Evolutionary conservation across 2,888 invertebrate genomes (phyloP).

Genomic region (Philereme transversata): DNA sequence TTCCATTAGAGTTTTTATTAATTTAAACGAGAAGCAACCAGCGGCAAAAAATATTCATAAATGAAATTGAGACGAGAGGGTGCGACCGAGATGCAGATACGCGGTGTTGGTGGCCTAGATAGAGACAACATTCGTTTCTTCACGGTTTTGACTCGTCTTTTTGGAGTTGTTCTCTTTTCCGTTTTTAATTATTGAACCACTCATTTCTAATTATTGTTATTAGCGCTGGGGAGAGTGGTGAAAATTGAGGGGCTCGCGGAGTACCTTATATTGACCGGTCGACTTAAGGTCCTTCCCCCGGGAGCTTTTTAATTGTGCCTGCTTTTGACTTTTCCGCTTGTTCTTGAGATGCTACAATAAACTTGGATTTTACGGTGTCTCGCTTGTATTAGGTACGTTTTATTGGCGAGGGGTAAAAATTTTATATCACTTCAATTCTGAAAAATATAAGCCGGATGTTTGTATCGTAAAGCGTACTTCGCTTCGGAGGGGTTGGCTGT

Average conservation of each 20-base stretch:
- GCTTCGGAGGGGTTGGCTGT: slow-evolving; percentile 10
- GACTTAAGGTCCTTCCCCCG: slow-evolving; percentile 69
- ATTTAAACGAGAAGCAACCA: slow-evolving; percentile 62
- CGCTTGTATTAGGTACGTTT: slow-evolving; percentile 65
- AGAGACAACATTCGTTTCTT: slow-evolving; percentile 58
- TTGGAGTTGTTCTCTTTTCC: slow-evolving; percentile 80
- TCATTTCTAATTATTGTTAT: slow-evolving; percentile 85
- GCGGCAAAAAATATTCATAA: slow-evolving; percentile 65
- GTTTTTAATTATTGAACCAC: slow-evolving; percentile 86
- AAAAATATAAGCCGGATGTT: slow-evolving; percentile 31
- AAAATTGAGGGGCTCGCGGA: slow-evolving; percentile 80
- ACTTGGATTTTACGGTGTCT: slow-evolving; percentile 75
- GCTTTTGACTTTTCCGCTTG: slow-evolving; percentile 80
- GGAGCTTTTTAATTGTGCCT: slow-evolving; percentile 80
- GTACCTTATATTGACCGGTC: slow-evolving; percentile 77
- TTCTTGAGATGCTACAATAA: slow-evolving; percentile 79
- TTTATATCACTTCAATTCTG: slow-evolving; percentile 45
- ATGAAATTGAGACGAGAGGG: slow-evolving; percentile 65
- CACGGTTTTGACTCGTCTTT: slow-evolving; percentile 60
- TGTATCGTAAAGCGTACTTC: slow-evolving; percentile 25
- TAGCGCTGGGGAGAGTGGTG: slow-evolving; percentile 82
- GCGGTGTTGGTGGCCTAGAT: slow-evolving; percentile 45
- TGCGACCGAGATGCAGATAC: slow-evolving; percentile 50
- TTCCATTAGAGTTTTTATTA: slow-evolving; percentile 69
- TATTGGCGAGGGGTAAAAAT: slow-evolving; percentile 56